Evolutionary conservation across 2,888 invertebrate species (phyloP), one percentile per base, ranked within the genome.

Genomic region (Ophion obscuratus): DNA sequence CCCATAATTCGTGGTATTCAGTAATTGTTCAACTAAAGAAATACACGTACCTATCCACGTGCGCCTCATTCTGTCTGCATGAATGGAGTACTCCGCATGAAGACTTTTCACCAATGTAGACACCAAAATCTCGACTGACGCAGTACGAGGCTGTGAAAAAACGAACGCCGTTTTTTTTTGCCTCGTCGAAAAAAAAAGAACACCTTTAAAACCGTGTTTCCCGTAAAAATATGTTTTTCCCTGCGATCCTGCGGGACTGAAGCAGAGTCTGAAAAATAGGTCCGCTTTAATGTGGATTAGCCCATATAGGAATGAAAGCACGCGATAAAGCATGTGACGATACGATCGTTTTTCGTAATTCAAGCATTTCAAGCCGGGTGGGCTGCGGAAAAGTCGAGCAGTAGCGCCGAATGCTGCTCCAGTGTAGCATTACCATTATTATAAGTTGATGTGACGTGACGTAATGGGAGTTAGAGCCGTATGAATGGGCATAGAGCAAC

Each of bases 371-470:
- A 76, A 6, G 14, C 40, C 36, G 20, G 14, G 17, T 14, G 84
- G 87, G 78, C 83, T 59, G 76, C 24, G 20, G 78, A 74, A 84
- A 85, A 81, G 73, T 74, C 75, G 78, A 85, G 84, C 78, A 75
- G 81, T 74, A 83, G 83, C 47, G 66, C 57, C 61, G 70, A 74
- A 61, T 78, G 75, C 67, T 75, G 64, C 62, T 70, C 71, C 78
- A 85, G 75, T 78, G 76, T 89, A 87, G 91, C 91, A 93, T 94
- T 93, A 93, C 93, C 94, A 94, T 94, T 93, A 93, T 94, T 94
- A 94, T 93, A 93, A 94, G 93, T 93, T 94, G 93, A 94, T 94
- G 94, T 94, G 94, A 94, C 93, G 94, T 94, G 94, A 94, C 94
- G 94, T 94, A 94, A 94, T 94, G 93, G 94, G 92, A 93, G 94